These are phyloP conservation scores for Hypocryptadius cinnamomeus DNA, from an alignment of 2,113 vertebrate species.

Conservation along the genomic window DNA sequence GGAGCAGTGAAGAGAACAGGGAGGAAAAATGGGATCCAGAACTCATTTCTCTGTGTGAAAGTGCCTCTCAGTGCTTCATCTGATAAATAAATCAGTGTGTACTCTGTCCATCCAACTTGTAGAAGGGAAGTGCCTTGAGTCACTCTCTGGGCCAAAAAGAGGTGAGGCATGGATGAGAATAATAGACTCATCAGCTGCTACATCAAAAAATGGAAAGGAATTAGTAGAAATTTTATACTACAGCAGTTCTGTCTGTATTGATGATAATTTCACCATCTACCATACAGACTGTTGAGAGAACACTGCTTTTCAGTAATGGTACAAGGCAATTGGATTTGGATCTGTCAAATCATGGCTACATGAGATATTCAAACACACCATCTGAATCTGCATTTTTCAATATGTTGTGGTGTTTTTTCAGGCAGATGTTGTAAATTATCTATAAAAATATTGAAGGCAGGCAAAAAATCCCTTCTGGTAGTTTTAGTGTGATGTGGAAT, in stretches of 20 bases:
- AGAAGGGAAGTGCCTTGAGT: not conserved
- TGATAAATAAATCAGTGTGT: not conserved
- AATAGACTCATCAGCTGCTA: not conserved
- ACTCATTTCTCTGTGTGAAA: not conserved
- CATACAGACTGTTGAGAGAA: not conserved
- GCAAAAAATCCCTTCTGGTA: conserved; percentile 23
- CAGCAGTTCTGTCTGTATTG: not conserved
- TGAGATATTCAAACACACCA: conserved; percentile 31
- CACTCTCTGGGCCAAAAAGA: not conserved
- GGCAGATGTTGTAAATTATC: conserved; percentile 60
- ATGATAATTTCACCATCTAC: not conserved
- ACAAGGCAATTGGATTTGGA: conserved; percentile 23
- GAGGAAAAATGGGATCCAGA: not conserved
- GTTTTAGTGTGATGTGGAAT: conserved; percentile 40
- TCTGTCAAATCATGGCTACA: conserved; percentile 10
- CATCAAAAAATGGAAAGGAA: not conserved
- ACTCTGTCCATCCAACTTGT: not conserved
- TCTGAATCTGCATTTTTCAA: conserved; percentile 43
- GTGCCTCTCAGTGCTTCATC: not conserved
- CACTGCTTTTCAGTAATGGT: not conserved
- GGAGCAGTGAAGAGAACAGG: not conserved
- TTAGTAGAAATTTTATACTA: not conserved
- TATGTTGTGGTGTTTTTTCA: conserved; percentile 27
- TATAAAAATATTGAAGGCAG: conserved; percentile 55
- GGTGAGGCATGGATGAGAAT: not conserved